Percentiles rank a stretch among this genome's conserved stretches.
Evolutionary conservation across 1,140 invertebrate species (phyloP).

Genomic region (Tetragonula clypearis): DNA sequence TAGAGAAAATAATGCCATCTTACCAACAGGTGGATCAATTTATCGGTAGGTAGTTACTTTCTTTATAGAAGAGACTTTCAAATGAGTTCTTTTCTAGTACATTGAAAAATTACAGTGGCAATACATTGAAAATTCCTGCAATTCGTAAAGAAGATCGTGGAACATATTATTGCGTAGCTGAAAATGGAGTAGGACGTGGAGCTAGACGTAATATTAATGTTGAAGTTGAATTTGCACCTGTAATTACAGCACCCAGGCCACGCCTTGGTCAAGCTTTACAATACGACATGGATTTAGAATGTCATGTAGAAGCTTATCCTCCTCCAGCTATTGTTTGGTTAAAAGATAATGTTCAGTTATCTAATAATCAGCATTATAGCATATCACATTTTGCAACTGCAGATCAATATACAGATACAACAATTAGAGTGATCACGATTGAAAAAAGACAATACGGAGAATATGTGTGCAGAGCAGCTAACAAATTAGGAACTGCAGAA

Average conservation of each 20-base stretch:
- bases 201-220: conserved; percentile 93
- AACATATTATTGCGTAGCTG: conserved; percentile 96
- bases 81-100: not conserved
- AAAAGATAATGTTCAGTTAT: conserved; percentile 90
- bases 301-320: conserved; percentile 95
- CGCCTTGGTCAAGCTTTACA: conserved; percentile 93
- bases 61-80: not conserved
- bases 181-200: conserved; percentile 94
- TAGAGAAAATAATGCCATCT: conserved; percentile 94
- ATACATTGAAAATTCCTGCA: conserved; percentile 89
- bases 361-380: conserved; percentile 94
- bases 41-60: conserved; percentile 80
- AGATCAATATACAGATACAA: conserved; percentile 95
- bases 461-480: conserved; percentile 93
- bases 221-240: conserved; percentile 94
- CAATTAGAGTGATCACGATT: conserved; percentile 93
- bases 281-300: conserved; percentile 96
- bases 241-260: conserved; percentile 91
- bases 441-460: conserved; percentile 94
- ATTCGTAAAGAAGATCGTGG: conserved; percentile 95
- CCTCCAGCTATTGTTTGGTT: conserved; percentile 94
- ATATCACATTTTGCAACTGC: conserved; percentile 95
- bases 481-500: conserved; percentile 92
- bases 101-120: conserved; percentile 84
- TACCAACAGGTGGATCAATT: conserved; percentile 93